Base-by-base conservation (phyloP, 35 echinoderm and acorn worm species). In the Ophiothrix spiculata region DNA sequence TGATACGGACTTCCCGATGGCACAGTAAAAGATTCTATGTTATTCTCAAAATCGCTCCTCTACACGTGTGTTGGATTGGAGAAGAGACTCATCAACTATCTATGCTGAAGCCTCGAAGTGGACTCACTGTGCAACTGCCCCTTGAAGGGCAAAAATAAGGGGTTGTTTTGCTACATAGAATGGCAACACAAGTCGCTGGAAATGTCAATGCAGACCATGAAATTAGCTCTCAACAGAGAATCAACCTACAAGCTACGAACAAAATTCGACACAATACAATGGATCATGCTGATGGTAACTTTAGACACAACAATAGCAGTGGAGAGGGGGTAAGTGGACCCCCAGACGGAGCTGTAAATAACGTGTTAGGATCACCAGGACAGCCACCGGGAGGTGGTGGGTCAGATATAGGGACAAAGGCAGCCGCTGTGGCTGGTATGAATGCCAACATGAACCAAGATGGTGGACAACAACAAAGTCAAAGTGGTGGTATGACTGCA, bases 111-210 rank as follows among this genome's bases (percentile, higher is more conserved):
- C 34, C 46, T 84, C 49, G 81, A 63, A 54, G 34, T 60, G 54
- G 45, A 84, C 81, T 60, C 21, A 34, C 37, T 56, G 45, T 60
- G 81, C 81, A 64, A 56, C 81, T 60, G 36, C 46, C 63, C 35
- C 36, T 34, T 84, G 14, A 37, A 60, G 37, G 81, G 25, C 31
- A 56, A 35, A 60, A 84, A 84, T 84, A 84, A 54, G 54, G 81
- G 81, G 81, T 31, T 25, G 54, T 64, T 21, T 63, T 84, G 54
- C 28, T 84, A 35, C 81, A 54, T 17, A 84, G 81, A 64, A 84
- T 84, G 81, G 81, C 81, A 84, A 60, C 81, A 33, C 54, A 84
- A 84, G 81, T 84, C 81, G 81, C 81, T 84, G 81, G 81, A 84
- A 84, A 84, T 84, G 81, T 84, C 81, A 84, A 84, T 64, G 54